Conservation (phyloP, 2,797 vertebrate genomes). For the Urocyon cinereoargenteus region DNA sequence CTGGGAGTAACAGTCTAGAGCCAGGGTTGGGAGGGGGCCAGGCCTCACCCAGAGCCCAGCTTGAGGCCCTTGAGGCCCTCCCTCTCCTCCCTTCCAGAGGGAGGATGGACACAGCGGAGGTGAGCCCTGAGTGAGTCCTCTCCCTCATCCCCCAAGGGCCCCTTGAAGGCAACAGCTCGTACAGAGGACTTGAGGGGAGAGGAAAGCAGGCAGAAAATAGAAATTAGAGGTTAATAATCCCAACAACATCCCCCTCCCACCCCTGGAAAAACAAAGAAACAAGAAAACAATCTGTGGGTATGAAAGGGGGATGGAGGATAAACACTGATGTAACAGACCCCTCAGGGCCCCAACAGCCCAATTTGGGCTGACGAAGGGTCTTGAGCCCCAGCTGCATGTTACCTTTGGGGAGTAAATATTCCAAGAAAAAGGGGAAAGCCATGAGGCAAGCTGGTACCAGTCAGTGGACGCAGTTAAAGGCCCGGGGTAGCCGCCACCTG, state of each 20-base stretch:
- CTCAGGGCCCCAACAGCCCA: neutral
- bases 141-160: neutral
- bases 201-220: neutral
- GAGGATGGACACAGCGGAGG: constrained; percentile 26
- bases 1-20: constrained; percentile 94
- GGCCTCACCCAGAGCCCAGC: constrained; percentile 51
- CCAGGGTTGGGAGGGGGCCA: constrained; percentile 23
- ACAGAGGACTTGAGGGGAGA: neutral
- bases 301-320: neutral
- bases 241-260: neutral
- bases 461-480: neutral
- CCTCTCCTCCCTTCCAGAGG: neutral
- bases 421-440: neutral
- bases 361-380: neutral
- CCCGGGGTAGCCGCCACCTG: neutral
- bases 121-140: constrained; percentile 72
- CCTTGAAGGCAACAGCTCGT: constrained; percentile 48
- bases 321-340: constrained; percentile 43
- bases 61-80: constrained; percentile 32
- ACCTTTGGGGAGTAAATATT: constrained; percentile 58
- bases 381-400: neutral
- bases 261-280: neutral
- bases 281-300: neutral
- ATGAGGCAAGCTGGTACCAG: neutral
- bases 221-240: constrained; percentile 46